Base-by-base conservation (phyloP, 2,888 invertebrate species). In the Mesoligia furuncula region DNA sequence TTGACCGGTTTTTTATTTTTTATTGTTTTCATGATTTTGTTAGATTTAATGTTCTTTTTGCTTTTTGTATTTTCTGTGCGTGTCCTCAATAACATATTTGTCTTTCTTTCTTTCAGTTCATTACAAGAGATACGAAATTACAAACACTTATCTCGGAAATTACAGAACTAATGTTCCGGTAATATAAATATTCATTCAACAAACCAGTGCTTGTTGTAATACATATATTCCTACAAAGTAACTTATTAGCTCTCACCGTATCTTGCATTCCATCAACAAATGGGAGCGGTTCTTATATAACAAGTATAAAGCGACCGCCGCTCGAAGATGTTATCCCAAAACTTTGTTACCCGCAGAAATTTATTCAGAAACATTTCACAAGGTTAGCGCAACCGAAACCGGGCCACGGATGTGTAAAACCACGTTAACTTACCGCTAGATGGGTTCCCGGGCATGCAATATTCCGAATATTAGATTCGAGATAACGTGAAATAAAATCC, bases 331-430 rank as follows among this genome's bases (percentile, higher is more conserved):
- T 87, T 87, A 81, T 84, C 79, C 81, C 76, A 72, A 87, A 87
- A 87, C 77, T 87, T 87, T 75, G 75, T 61, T 75, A 64, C 75
- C 72, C 73, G 13, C 65, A 48, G 45, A 79, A 87, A 86, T 87
- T 87, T 83, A 87, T 87, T 85, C 86, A 81, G 77, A 68, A 71
- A 80, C 77, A 83, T 80, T 77, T 77, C 69, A 80, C 73, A 79
- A 83, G 83, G 79, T 83, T 78, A 85, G 64, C 68, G 80, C 45
- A 62, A 61, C 71, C 71, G 79, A 72, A 71, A 67, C 66, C 64
- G 59, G 61, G 67, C 73, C 79, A 83, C 84, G 83, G 86, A 86
- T 87, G 85, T 87, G 85, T 86, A 81, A 80, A 80, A 85, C 85
- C 87, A 77, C 79, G 78, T 73, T 76, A 79, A 70, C 54, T 73